These are phyloP conservation scores for Phrixothrix hirtus DNA, from an alignment of 2,888 invertebrate species.

Conservation along the genomic window DNA sequence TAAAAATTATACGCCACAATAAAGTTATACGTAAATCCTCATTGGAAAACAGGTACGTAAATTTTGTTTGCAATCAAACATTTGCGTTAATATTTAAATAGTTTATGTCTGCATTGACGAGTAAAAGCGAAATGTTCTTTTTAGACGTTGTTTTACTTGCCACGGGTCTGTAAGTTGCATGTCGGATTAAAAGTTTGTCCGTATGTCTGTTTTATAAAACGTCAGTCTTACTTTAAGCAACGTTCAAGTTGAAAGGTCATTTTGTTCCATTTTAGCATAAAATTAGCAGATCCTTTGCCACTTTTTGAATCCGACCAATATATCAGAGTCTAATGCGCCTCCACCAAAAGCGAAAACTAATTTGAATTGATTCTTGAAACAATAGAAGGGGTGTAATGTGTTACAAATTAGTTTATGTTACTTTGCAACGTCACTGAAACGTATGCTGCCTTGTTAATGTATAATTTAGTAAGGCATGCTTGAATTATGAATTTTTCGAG, in stretches of 20 bases:
- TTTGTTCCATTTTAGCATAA: constrained; percentile 5
- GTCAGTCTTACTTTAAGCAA: constrained; percentile 19
- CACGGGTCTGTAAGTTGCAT: constrained; percentile 34
- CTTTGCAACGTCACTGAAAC: no score
- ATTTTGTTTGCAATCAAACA: no score
- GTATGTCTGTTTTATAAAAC: constrained; percentile 17
- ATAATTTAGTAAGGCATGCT: neutral
- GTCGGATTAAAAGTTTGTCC: constrained; percentile 35
- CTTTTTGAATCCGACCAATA: no score
- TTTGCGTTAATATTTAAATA: constrained; percentile 42
- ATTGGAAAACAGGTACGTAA: no score
- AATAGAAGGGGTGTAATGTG: no score
- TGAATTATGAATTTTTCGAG: neutral
- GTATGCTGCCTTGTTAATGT: neutral
- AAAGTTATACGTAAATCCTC: no score
- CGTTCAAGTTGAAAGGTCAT: constrained; percentile 13
- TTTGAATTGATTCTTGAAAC: no score
- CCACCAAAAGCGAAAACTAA: neutral
- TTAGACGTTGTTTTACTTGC: constrained; percentile 27
- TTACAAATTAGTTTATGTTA: no score
- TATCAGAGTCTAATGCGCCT: no score
- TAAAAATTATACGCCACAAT: no score
- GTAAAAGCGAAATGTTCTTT: constrained; percentile 33
- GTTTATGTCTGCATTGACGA: constrained; percentile 40
- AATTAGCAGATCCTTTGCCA: no score